Percentiles rank a stretch among this genome's conserved stretches.
Conservation (phyloP, 2,113 vertebrate genomes). For the Jaculus jaculus region DNA sequence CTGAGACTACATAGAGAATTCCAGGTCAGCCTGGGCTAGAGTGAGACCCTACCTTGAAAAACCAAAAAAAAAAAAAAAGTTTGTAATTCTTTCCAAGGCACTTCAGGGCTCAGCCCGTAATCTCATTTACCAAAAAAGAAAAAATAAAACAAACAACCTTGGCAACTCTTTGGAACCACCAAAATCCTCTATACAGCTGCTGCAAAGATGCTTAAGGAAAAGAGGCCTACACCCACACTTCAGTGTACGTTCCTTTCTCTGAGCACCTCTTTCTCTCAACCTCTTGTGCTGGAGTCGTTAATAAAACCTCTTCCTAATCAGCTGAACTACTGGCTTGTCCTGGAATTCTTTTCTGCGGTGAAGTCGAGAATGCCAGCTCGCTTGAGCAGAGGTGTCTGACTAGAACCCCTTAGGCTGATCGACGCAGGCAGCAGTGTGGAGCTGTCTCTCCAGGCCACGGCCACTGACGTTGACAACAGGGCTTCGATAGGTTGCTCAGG, state of each 20-base stretch:
- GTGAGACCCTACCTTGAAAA: too few relatives aligned
- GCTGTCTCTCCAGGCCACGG: not conserved
- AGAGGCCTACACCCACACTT: too few relatives aligned
- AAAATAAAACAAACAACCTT: not conserved
- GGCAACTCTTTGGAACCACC: not conserved
- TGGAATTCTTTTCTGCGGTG: too few relatives aligned
- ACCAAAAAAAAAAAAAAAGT: too few relatives aligned
- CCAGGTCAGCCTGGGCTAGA: too few relatives aligned
- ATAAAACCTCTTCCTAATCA: not conserved
- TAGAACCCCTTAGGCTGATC: not conserved
- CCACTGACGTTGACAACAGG: not conserved
- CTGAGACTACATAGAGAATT: too few relatives aligned
- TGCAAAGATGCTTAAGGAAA: not conserved
- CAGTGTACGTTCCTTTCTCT: too few relatives aligned
- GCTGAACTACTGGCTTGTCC: not conserved
- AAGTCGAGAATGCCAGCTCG: too few relatives aligned
- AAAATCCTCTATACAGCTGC: not conserved
- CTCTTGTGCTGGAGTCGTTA: not conserved
- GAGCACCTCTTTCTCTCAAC: not conserved
- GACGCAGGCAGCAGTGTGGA: not conserved
- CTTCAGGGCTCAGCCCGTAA: too few relatives aligned
- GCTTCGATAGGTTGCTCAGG: not conserved
- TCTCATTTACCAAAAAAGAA: not conserved
- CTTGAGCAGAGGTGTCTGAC: not conserved
- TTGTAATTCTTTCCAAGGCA: not conserved